Evolutionary conservation across 2,888 invertebrate species (phyloP).

Genomic region (Parelbella ahira): DNA sequence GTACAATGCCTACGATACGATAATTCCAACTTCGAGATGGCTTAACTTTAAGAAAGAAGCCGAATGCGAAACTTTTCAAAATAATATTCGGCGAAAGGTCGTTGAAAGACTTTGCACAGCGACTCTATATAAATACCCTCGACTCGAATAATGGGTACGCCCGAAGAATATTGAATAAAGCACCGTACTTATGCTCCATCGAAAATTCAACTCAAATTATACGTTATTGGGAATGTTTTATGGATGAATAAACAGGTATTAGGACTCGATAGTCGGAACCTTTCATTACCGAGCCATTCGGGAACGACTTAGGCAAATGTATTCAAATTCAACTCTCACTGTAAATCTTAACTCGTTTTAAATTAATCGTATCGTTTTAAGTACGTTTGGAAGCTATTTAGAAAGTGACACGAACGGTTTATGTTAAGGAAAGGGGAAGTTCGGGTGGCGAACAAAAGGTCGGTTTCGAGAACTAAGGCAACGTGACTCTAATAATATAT

Average conservation of each 20-base stretch:
- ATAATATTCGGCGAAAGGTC: conserved; percentile 10
- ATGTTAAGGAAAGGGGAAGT: conserved; percentile 39
- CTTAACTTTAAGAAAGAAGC: conserved; percentile 8
- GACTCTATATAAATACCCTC: conserved; percentile 14
- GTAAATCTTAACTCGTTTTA: conserved; percentile 42
- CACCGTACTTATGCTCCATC: conserved; percentile 14
- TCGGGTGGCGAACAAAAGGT: conserved; percentile 63
- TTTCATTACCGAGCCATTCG: conserved; percentile 6
- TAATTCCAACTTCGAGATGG: conserved; percentile 5
- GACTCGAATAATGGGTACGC: conserved; percentile 23
- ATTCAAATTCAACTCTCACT: conserved; percentile 11
- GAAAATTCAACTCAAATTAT: conserved; percentile 42
- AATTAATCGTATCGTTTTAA: conserved; percentile 56
- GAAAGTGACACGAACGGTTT: conserved; percentile 38
- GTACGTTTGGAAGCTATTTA: conserved; percentile 43
- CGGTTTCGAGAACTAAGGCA: too few relatives aligned
- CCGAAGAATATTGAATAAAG: conserved; percentile 24
- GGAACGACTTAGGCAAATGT: conserved; percentile 6
- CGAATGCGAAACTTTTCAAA: conserved; percentile 8
- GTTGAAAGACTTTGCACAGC: conserved; percentile 7
- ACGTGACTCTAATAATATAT: too few relatives aligned
- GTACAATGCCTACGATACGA: background rate
- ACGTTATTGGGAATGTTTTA: conserved; percentile 37
- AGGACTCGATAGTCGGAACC: conserved; percentile 5
- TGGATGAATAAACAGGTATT: conserved; percentile 25